phyloP scores from a whole-genome alignment of 2,888 invertebrate genomes.

The Notocelia uddmanniana region DNA sequence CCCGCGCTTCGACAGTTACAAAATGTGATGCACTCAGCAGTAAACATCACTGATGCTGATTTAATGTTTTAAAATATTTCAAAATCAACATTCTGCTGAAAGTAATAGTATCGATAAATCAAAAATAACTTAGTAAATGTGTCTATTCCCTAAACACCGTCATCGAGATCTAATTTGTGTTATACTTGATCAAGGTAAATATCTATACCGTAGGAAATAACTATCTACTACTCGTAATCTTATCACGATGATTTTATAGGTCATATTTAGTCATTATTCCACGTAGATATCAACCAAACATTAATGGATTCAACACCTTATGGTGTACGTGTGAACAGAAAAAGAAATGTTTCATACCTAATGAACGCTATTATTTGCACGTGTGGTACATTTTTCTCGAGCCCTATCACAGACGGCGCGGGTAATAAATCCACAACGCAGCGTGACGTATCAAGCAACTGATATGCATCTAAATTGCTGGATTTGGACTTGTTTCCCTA shows the following conservation, averaged over 20 bases:
- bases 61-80: background rate
- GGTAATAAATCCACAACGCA: constrained; percentile 49
- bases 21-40: background rate
- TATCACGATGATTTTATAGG: background rate
- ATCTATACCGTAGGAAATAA: too few species aligned
- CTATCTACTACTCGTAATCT: too few species aligned
- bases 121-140: too few species aligned
- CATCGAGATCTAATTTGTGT: background rate
- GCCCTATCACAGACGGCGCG: constrained; percentile 43
- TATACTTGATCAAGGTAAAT: too few species aligned
- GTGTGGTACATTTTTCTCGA: constrained; percentile 46
- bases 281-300: background rate
- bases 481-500: constrained; percentile 48
- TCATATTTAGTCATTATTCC: constrained; percentile 1
- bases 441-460: constrained; percentile 53
- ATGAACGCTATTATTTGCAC: constrained; percentile 46
- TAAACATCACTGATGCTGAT: background rate
- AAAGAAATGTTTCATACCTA: constrained; percentile 44
- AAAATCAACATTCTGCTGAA: too few species aligned
- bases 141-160: background rate
- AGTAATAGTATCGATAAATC: too few species aligned
- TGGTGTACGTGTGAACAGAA: constrained; percentile 15
- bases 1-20: constrained; percentile 16
- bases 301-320: background rate
- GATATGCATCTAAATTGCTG: constrained; percentile 51